phyloP scores from a whole-genome alignment of 2,888 invertebrate genomes.

The Masnerella sp. region DNA sequence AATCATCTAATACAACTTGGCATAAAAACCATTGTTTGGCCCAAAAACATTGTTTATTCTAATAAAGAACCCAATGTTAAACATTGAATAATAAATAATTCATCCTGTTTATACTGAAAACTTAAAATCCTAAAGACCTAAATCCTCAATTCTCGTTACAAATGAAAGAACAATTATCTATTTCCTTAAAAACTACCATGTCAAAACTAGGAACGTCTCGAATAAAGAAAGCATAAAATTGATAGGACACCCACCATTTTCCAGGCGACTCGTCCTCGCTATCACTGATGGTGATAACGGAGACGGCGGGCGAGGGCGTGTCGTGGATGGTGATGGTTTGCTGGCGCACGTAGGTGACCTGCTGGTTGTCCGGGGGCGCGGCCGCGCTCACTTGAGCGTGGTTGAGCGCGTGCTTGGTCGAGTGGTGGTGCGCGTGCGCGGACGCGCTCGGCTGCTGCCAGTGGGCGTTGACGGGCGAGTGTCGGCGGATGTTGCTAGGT shows the following conservation, averaged over 20 bases:
- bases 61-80: no score
- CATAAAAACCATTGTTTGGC: no score
- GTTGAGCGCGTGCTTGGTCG: conserved; percentile 66
- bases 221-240: no score
- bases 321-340: conserved; percentile 97
- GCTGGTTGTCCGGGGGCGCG: conserved; percentile 75
- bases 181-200: no score
- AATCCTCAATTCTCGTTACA: no score
- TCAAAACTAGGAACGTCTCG: no score
- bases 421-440: conserved; percentile 68
- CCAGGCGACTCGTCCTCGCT: conserved; percentile 91
- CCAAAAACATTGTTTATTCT: no score
- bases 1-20: no score
- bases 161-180: no score
- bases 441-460: conserved; percentile 69
- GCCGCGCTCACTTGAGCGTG: conserved; percentile 66
- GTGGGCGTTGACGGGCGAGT: conserved; percentile 77
- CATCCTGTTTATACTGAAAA: no score
- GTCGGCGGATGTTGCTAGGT: conserved; percentile 79
- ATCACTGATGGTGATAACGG: conserved; percentile 97
- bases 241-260: conserved; percentile 74
- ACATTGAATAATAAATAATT: no score
- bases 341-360: conserved; percentile 79
- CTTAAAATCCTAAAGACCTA: no score
- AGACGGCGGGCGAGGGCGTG: conserved; percentile 95